Conservation (phyloP, 2,888 invertebrate genomes). For the Catocala sponsa region DNA sequence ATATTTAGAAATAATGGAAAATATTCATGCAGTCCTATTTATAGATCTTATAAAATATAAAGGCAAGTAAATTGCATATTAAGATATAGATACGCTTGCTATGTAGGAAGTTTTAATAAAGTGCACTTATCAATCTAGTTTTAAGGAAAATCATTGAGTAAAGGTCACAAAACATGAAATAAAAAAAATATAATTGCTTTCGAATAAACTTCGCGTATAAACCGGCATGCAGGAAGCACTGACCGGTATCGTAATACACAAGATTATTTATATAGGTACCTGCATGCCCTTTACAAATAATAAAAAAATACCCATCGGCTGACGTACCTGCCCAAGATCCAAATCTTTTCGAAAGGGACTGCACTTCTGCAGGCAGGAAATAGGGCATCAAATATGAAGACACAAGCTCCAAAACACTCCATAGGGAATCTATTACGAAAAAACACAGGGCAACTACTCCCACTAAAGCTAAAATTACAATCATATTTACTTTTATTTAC, state of each 20-base stretch:
- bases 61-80: too few relatives aligned
- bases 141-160: too few relatives aligned
- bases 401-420: slow-evolving; percentile 88
- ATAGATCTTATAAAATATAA: too few relatives aligned
- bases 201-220: too few relatives aligned
- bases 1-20: too few relatives aligned
- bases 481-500: slow-evolving; percentile 34
- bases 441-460: slow-evolving; percentile 84
- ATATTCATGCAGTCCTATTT: too few relatives aligned
- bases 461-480: slow-evolving; percentile 74
- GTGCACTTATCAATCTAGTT: too few relatives aligned
- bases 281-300: neutral
- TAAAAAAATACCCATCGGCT: neutral
- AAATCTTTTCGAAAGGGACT: slow-evolving; percentile 89
- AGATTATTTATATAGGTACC: slow-evolving; percentile 3
- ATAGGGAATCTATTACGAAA: slow-evolving; percentile 88
- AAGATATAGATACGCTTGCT: too few relatives aligned
- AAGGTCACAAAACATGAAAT: too few relatives aligned
- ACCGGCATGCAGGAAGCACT: slow-evolving; percentile 11
- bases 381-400: slow-evolving; percentile 90
- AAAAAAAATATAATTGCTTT: too few relatives aligned
- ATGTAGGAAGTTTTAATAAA: too few relatives aligned
- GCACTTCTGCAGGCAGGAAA: slow-evolving; percentile 89
- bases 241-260: slow-evolving; percentile 16
- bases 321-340: slow-evolving; percentile 96